phyloP scores from a whole-genome alignment of 2,797 vertebrate species.

The Hylomyscus alleni region DNA sequence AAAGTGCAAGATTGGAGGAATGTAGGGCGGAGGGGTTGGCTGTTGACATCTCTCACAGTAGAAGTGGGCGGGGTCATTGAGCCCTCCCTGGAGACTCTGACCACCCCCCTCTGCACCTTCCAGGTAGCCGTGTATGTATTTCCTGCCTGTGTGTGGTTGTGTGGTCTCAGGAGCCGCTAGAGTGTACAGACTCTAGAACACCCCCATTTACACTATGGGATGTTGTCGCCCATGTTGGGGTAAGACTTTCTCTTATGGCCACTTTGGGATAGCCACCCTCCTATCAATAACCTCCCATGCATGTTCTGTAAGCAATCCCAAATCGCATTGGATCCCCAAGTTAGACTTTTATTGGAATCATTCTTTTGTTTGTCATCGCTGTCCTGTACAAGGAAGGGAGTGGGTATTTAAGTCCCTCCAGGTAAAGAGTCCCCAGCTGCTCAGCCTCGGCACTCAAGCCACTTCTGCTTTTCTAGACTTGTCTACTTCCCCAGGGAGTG shows the following conservation, averaged over 20 bases:
- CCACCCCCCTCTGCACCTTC: background rate
- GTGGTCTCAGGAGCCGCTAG: background rate
- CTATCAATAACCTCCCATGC: background rate
- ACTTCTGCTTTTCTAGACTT: background rate
- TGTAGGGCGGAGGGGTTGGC: too few species aligned
- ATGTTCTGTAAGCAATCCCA: background rate
- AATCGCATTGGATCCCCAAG: background rate
- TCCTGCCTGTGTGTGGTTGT: background rate
- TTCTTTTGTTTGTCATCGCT: background rate
- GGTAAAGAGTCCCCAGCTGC: background rate
- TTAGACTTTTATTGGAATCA: background rate
- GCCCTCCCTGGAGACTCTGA: rapidly evolving
- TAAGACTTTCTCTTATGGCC: background rate
- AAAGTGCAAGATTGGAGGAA: background rate
- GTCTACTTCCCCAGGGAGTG: background rate
- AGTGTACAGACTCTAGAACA: background rate
- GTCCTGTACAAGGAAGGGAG: background rate
- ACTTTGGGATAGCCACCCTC: background rate
- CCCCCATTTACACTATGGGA: background rate
- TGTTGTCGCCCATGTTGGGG: background rate
- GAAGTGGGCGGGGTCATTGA: background rate
- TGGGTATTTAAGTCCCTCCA: background rate
- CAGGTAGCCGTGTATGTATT: background rate
- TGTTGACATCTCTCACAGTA: too few species aligned
- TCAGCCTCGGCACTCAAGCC: rapidly evolving